phyloP scores from a whole-genome alignment of 92 coral and sea anemone genomes.

The Scolanthus callimorphus region DNA sequence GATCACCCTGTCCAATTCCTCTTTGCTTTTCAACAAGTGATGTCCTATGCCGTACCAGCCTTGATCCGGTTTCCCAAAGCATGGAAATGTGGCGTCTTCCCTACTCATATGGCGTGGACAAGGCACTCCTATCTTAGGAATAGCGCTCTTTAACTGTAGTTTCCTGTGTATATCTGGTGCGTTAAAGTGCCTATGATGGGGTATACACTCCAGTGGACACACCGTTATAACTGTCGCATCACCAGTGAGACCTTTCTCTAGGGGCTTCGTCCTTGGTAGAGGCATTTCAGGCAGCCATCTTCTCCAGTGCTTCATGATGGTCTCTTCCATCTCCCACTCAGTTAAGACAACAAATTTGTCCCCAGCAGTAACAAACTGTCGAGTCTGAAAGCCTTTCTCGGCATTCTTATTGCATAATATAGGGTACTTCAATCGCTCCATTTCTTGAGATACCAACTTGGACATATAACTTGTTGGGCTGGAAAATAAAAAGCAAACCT shows the following conservation, averaged over 20 bases:
- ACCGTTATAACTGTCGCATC: slow-evolving; percentile 30
- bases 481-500: too few relatives aligned
- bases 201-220: slow-evolving; percentile 32
- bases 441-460: too few relatives aligned
- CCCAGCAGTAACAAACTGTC: slow-evolving; percentile 24
- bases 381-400: slow-evolving; percentile 5
- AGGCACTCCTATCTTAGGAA: slow-evolving; percentile 41
- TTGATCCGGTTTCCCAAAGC: slow-evolving; percentile 37
- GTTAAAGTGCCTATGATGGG: slow-evolving; percentile 25
- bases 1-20: slow-evolving; percentile 10
- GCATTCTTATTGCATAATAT: too few relatives aligned
- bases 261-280: slow-evolving; percentile 8
- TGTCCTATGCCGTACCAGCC: slow-evolving; percentile 28
- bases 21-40: slow-evolving; percentile 20
- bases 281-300: slow-evolving; percentile 41
- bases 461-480: too few relatives aligned
- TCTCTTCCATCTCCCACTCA: slow-evolving; percentile 24
- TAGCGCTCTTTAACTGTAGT: slow-evolving; percentile 23
- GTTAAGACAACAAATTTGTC: slow-evolving; percentile 30
- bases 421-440: too few relatives aligned
- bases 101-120: slow-evolving; percentile 33
- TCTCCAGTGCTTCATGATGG: slow-evolving; percentile 38
- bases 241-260: slow-evolving; percentile 42
- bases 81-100: slow-evolving; percentile 20
- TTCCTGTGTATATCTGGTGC: slow-evolving; percentile 27